Percentiles rank a stretch among this genome's conserved stretches.
phyloP scores from a whole-genome alignment of 2,888 invertebrate genomes.

The Eupeodes luniger region DNA sequence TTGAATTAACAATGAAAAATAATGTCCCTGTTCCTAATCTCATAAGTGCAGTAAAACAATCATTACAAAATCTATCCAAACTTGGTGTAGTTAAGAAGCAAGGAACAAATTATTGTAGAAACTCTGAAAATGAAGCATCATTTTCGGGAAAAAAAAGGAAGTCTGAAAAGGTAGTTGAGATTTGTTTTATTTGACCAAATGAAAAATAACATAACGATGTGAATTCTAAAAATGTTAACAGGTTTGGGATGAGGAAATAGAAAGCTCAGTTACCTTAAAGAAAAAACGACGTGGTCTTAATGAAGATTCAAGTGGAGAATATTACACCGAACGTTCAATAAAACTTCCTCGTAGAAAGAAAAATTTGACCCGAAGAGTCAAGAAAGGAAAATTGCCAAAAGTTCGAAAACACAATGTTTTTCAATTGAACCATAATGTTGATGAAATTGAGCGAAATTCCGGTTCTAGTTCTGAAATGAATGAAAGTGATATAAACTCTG shows the following conservation, averaged over 20 bases:
- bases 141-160: not conserved
- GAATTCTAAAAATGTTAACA: not conserved
- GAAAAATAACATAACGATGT: not conserved
- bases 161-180: not conserved
- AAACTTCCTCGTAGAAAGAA: conserved; percentile 18
- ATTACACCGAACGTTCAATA: not conserved
- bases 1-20: conserved; percentile 20
- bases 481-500: not conserved
- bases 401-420: not conserved
- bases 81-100: conserved; percentile 14
- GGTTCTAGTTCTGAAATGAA: not conserved
- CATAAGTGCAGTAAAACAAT: not conserved
- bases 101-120: not conserved
- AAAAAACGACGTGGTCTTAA: conserved; percentile 1
- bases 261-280: not conserved
- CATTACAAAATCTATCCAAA: conserved; percentile 12
- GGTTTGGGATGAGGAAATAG: not conserved
- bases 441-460: not conserved
- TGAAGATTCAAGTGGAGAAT: conserved; percentile 27
- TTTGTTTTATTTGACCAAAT: not conserved
- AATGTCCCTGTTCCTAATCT: conserved; percentile 29
- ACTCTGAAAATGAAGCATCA: no score
- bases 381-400: not conserved
- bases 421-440: not conserved
- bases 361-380: not conserved